Evolutionary conservation across 2,113 vertebrate species (phyloP).

Genomic region (Anolis carolinensis): DNA sequence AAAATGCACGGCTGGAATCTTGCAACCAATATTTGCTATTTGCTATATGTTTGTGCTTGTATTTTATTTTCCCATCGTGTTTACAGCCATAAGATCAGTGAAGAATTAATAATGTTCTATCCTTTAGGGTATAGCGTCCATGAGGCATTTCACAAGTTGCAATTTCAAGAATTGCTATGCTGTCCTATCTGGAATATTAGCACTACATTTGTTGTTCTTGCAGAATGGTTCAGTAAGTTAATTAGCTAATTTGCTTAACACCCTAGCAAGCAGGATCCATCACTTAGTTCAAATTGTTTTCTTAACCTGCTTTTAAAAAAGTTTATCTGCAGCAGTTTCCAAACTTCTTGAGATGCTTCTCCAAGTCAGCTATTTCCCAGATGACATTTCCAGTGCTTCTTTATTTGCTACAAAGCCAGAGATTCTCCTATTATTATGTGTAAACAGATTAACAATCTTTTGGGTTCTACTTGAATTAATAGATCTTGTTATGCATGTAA

Average conservation of each 20-base stretch:
- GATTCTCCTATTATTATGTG: neutral
- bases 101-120: constrained; percentile 8
- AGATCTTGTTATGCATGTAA: neutral
- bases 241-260: constrained; percentile 37
- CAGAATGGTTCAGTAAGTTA: constrained; percentile 28
- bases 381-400: neutral
- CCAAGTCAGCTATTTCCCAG: constrained; percentile 7
- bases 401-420: neutral
- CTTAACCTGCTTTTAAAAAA: constrained; percentile 28
- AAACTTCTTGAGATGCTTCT: neutral
- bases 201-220: constrained; percentile 14
- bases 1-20: neutral
- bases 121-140: neutral
- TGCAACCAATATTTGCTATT: neutral
- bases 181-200: constrained; percentile 22
- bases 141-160: constrained; percentile 17
- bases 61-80: neutral
- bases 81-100: constrained; percentile 5
- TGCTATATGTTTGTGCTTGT: neutral
- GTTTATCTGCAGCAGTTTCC: constrained; percentile 10
- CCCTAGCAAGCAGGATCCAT: constrained; percentile 25
- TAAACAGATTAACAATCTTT: neutral
- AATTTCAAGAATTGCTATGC: constrained; percentile 20
- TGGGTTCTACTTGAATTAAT: neutral
- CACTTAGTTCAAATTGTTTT: constrained; percentile 29